Percentiles rank a stretch among this genome's conserved stretches.
Conservation (phyloP, 2,888 invertebrate species). For the Clusia tigrina region DNA sequence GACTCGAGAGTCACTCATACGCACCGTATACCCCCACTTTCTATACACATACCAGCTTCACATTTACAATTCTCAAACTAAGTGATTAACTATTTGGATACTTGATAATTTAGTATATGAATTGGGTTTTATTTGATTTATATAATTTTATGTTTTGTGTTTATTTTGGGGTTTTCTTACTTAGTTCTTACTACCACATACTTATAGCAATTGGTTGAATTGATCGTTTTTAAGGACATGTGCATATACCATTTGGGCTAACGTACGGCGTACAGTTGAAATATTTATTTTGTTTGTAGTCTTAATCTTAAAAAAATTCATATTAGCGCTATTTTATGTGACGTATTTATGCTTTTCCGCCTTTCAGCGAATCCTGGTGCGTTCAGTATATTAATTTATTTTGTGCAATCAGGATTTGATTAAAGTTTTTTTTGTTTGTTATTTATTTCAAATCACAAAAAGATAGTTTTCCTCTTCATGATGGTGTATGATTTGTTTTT, state of each 20-base stretch:
- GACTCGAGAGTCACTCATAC: not conserved
- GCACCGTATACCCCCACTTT: not conserved
- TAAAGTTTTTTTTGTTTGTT: constrained; percentile 16
- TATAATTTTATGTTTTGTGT: constrained; percentile 25
- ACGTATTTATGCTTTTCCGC: not conserved
- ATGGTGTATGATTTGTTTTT: constrained; percentile 25
- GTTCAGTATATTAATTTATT: not conserved
- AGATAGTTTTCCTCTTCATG: too few relatives aligned
- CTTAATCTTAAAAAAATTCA: not conserved
- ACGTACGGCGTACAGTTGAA: too few relatives aligned
- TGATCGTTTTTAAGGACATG: not conserved
- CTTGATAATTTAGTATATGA: constrained; percentile 24
- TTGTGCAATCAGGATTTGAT: constrained; percentile 16
- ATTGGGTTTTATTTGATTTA: constrained; percentile 15
- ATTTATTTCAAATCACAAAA: constrained; percentile 19
- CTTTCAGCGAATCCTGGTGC: not conserved
- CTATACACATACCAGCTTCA: not conserved
- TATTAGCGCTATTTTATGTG: not conserved
- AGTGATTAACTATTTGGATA: constrained; percentile 45
- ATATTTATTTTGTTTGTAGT: too few relatives aligned
- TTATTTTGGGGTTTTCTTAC: not conserved
- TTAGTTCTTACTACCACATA: not conserved
- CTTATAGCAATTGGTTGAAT: not conserved
- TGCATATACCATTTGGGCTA: too few relatives aligned
- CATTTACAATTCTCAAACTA: not conserved